Conservation (phyloP, 2,888 invertebrate genomes). For the Craniophora ligustri region DNA sequence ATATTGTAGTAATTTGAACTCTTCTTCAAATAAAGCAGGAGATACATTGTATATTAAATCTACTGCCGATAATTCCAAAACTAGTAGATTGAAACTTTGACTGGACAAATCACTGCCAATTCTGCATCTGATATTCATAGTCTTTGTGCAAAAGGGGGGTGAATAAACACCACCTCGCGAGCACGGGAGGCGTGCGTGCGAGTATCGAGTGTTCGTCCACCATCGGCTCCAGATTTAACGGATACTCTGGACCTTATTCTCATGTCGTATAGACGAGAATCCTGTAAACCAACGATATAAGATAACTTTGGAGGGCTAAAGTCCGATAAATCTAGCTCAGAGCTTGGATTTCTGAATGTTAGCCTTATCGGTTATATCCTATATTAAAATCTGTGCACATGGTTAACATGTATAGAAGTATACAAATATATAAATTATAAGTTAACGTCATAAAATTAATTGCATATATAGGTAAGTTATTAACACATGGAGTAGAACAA, state of each 20-base stretch:
- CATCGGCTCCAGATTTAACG: conserved; percentile 34
- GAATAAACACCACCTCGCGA: conserved; percentile 77
- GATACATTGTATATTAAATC: too few relatives aligned
- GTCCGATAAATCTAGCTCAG: conserved; percentile 71
- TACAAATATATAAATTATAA: background rate
- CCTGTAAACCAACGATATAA: conserved; percentile 1
- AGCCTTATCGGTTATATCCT: conserved; percentile 62
- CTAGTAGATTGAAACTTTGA: background rate
- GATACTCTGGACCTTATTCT: conserved; percentile 31
- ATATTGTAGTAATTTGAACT: too few relatives aligned
- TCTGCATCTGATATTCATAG: conserved; percentile 40
- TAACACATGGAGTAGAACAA: too few relatives aligned
- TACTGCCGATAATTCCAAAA: too few relatives aligned
- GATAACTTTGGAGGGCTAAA: conserved; percentile 44
- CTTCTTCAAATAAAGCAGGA: too few relatives aligned
- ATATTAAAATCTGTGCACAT: conserved; percentile 18
- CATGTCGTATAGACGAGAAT: conserved; percentile 45
- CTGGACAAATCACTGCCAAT: conserved; percentile 7
- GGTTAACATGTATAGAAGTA: conserved; percentile 2
- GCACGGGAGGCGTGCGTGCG: conserved; percentile 75
- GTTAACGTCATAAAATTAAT: too few relatives aligned
- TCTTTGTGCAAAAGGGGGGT: conserved; percentile 72
- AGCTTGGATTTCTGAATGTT: conserved; percentile 69
- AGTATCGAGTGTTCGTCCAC: conserved; percentile 72
- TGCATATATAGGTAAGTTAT: too few relatives aligned